Conservation (phyloP, 2,113 vertebrate species). For the Ptyas mucosa region DNA sequence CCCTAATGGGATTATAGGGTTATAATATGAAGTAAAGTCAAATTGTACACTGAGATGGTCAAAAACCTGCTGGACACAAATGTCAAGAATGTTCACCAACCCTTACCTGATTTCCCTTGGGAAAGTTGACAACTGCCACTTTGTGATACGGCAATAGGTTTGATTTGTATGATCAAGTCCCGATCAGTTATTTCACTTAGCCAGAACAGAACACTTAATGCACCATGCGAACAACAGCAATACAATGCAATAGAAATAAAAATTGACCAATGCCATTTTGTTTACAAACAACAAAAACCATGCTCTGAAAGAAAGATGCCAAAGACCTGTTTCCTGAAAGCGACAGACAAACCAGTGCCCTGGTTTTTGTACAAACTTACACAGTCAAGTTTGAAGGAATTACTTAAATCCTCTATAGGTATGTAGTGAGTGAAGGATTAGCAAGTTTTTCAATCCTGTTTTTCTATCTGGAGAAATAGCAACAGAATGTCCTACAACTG, state of each 20-base stretch:
- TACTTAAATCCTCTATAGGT: background rate
- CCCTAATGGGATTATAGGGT: background rate
- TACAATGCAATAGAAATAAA: background rate
- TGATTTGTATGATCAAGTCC: background rate
- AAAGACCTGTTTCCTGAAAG: background rate
- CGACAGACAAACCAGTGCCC: background rate
- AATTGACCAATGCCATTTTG: background rate
- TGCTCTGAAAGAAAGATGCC: background rate
- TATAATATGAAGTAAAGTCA: background rate
- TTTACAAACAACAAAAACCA: background rate
- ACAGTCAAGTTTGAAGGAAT: slow-evolving; percentile 11
- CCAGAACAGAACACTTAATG: background rate
- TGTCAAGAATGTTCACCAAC: background rate
- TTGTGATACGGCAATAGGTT: background rate
- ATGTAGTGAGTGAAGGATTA: background rate
- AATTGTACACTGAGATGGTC: background rate
- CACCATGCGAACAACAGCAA: no score
- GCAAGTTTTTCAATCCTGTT: background rate
- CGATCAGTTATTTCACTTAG: background rate
- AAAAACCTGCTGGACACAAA: background rate
- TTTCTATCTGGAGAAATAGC: background rate
- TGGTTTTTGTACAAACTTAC: slow-evolving; percentile 6
- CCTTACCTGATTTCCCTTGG: background rate
- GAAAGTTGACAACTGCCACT: background rate
- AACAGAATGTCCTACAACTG: background rate